Conservation (phyloP, 1,140 invertebrate genomes). For the Brachionus asplanchnoidis region DNA sequence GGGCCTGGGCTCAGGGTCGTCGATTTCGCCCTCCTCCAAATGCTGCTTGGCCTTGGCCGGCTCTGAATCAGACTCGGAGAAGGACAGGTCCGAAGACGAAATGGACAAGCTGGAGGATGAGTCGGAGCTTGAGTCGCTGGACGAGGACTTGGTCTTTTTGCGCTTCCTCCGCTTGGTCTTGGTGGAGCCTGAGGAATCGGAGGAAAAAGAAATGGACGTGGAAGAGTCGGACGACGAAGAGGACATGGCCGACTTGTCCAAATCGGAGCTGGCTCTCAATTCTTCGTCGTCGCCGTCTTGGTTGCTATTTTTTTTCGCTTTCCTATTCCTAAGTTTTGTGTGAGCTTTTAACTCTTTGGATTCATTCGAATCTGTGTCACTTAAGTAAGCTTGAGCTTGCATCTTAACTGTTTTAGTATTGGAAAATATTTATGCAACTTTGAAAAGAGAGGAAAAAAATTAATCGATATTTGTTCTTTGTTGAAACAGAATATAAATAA, state of each 20-base stretch:
- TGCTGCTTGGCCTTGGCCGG: background rate
- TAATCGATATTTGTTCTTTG: background rate
- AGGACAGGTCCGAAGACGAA: background rate
- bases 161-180: background rate
- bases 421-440: background rate
- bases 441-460: background rate
- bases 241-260: background rate
- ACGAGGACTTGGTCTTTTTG: background rate
- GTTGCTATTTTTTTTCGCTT: background rate
- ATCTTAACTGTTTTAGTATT: background rate
- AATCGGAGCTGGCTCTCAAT: background rate
- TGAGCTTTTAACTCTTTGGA: background rate
- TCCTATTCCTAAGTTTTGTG: background rate
- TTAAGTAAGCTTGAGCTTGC: background rate
- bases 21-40: slow-evolving; percentile 35
- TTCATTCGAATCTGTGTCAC: background rate
- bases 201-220: background rate
- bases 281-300: background rate
- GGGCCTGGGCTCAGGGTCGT: background rate
- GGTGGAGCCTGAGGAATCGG: background rate
- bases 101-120: background rate
- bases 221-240: slow-evolving; percentile 7
- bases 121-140: background rate
- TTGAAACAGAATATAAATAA: background rate
- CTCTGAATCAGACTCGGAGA: background rate